A percentile compares a stretch with the other conserved stretches of the same genome.
Conservation (phyloP, 2,888 invertebrate genomes). For the Holacanthella duospinosa region DNA sequence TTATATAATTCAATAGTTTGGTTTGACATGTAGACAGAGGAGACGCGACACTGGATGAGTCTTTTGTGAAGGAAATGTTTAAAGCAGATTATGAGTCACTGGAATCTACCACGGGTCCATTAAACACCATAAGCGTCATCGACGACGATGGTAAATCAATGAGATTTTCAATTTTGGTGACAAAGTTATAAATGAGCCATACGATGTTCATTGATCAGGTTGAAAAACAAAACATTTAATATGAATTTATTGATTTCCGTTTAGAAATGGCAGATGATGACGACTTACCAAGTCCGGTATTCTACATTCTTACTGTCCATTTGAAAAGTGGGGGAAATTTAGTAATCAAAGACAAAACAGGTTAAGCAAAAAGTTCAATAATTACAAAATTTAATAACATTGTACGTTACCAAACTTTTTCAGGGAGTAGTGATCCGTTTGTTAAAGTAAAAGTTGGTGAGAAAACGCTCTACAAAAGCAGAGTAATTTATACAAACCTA, state of each 20-base stretch:
- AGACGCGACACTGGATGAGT: no score
- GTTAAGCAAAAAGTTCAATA: neutral
- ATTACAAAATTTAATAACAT: neutral
- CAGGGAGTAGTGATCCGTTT: neutral
- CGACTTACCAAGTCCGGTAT: no score
- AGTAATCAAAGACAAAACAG: neutral
- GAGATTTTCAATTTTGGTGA: no score
- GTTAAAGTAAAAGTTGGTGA: neutral
- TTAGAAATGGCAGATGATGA: neutral
- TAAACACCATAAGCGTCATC: no score
- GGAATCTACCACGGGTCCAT: no score
- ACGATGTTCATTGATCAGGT: no score
- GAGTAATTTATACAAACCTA: neutral
- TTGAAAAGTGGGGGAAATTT: neutral
- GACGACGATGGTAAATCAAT: no score
- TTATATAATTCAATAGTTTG: no score
- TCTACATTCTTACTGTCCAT: neutral
- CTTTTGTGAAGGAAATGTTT: no score
- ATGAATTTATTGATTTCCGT: neutral
- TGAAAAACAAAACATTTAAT: neutral
- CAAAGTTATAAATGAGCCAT: no score
- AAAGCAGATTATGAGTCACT: no score
- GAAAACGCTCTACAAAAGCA: constrained; percentile 3
- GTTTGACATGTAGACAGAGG: no score
- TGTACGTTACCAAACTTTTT: neutral